Conservation (phyloP, 2,888 invertebrate species). For the Pemphredon lugubris region DNA sequence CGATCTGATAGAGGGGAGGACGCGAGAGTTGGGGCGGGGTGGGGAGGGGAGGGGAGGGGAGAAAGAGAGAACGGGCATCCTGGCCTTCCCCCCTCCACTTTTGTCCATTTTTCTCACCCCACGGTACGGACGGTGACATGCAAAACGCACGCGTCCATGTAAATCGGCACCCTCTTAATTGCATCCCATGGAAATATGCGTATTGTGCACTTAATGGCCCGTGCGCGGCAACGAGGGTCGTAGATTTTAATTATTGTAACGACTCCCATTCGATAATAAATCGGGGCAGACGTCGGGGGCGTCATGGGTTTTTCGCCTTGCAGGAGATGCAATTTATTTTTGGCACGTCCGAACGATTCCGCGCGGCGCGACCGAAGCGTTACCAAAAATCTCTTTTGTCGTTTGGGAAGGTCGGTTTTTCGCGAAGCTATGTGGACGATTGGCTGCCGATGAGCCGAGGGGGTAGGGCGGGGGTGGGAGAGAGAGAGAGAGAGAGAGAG, state of each 20-base stretch:
- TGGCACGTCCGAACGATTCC: constrained; percentile 17
- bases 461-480: too few species aligned
- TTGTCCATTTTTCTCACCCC: constrained; percentile 65
- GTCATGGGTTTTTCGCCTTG: constrained; percentile 54
- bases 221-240: constrained; percentile 57
- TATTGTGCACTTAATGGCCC: constrained; percentile 74
- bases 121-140: constrained; percentile 73
- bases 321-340: constrained; percentile 33
- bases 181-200: constrained; percentile 67
- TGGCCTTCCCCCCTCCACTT: constrained; percentile 26
- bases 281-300: constrained; percentile 50
- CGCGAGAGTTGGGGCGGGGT: constrained; percentile 31
- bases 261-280: constrained; percentile 63
- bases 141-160: constrained; percentile 73
- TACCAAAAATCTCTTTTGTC: not conserved
- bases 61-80: constrained; percentile 5
- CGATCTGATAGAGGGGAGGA: constrained; percentile 28
- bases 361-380: not conserved
- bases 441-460: not conserved
- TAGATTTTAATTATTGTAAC: constrained; percentile 70
- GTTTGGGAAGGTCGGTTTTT: not conserved
- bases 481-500: too few species aligned
- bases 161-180: constrained; percentile 76
- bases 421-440: not conserved
- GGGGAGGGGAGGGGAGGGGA: constrained; percentile 22